These are phyloP conservation scores for Andrena trimmerana DNA, from an alignment of 2,888 invertebrate genomes.

Conservation along the genomic window DNA sequence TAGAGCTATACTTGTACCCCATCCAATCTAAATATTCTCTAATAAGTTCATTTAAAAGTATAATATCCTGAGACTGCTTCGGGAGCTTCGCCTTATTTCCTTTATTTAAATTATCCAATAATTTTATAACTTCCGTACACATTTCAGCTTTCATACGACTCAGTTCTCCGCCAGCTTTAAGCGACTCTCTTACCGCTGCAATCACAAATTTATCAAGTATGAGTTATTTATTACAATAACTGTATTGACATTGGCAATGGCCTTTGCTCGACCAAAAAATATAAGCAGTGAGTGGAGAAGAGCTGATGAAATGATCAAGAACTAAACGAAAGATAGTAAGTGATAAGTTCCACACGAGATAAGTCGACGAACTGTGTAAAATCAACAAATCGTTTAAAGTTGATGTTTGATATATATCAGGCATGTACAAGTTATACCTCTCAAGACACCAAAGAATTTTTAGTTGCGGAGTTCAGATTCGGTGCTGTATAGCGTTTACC, in stretches of 20 bases:
- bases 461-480: no score
- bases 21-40: conserved; percentile 90
- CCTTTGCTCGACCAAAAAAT: no score
- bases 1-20: conserved; percentile 89
- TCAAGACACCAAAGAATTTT: no score
- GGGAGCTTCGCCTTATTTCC: conserved; percentile 71
- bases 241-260: not conserved
- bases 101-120: conserved; percentile 77
- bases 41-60: conserved; percentile 89
- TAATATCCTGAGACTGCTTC: conserved; percentile 77
- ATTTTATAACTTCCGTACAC: conserved; percentile 81
- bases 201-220: conserved; percentile 11
- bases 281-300: no score
- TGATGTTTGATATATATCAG: no score
- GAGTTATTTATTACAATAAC: not conserved
- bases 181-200: conserved; percentile 81
- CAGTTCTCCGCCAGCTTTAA: conserved; percentile 80
- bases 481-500: no score
- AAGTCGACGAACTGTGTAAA: no score
- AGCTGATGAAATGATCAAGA: no score
- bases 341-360: no score
- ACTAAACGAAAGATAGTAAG: no score
- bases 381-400: no score
- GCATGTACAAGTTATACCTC: no score
- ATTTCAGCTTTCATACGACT: conserved; percentile 82